Percentiles rank a stretch among this genome's conserved stretches.
Conservation (phyloP, 2,113 vertebrate species). For the Condylura cristata region DNA sequence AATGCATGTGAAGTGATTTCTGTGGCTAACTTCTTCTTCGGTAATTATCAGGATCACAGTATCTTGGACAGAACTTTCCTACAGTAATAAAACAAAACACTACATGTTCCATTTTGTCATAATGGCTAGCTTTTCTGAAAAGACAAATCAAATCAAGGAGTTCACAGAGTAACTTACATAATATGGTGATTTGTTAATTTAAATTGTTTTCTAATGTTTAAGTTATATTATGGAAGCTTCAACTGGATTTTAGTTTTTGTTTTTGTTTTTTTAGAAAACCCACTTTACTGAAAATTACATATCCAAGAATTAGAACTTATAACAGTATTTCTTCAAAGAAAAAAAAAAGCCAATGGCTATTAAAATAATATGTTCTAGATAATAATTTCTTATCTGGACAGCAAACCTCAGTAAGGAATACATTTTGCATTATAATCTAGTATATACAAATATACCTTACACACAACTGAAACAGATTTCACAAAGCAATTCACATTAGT, state of each 20-base stretch:
- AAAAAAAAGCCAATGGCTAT: neutral
- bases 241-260: neutral
- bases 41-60: neutral
- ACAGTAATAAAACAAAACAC: neutral
- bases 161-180: neutral
- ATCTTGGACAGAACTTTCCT: neutral
- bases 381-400: neutral
- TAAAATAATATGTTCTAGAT: neutral
- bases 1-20: neutral
- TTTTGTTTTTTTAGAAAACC: neutral
- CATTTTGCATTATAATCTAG: neutral
- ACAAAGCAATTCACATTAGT: neutral
- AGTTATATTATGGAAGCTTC: neutral
- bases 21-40: neutral
- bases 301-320: too few relatives aligned
- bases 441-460: neutral
- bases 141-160: neutral
- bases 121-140: constrained; percentile 1
- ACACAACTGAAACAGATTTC: neutral
- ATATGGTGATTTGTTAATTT: neutral
- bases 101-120: neutral
- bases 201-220: neutral
- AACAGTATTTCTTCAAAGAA: constrained; percentile 3
- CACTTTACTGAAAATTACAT: neutral
- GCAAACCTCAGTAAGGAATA: neutral